These are phyloP conservation scores for Mastomys coucha DNA, from an alignment of 2,113 vertebrate species.

Conservation along the genomic window DNA sequence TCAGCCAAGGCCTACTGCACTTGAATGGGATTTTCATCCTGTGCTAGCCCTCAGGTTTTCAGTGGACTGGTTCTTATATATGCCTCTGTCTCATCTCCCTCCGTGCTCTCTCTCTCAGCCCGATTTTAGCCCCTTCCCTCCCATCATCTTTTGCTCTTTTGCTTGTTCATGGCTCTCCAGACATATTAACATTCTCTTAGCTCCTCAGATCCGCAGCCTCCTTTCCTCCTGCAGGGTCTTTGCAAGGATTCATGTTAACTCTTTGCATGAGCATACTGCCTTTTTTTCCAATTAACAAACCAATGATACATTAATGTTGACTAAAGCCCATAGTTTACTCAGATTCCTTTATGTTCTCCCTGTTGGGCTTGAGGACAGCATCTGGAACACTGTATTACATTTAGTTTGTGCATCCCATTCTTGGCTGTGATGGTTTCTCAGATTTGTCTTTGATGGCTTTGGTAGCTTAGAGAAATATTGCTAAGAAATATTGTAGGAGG, in stretches of 20 bases:
- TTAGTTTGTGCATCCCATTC: not conserved
- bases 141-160: not conserved
- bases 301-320: not conserved
- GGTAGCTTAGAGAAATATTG: not conserved
- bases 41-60: not conserved
- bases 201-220: not conserved
- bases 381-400: not conserved
- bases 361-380: not conserved
- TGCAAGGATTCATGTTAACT: not conserved
- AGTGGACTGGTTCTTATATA: not conserved
- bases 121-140: not conserved
- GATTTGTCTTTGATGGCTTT: not conserved
- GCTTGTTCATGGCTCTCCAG: not conserved
- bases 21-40: not conserved
- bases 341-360: not conserved
- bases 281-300: not conserved
- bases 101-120: not conserved
- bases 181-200: rapidly evolving
- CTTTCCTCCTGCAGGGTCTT: not conserved
- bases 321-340: not conserved
- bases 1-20: not conserved
- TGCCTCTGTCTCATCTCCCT: not conserved
- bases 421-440: not conserved
- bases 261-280: not conserved
- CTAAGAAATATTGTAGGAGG: not conserved